Evolutionary conservation across 2,888 invertebrate genomes (phyloP), one percentile per base, ranked within the genome.

Genomic region (Tryphoninae sp.): DNA sequence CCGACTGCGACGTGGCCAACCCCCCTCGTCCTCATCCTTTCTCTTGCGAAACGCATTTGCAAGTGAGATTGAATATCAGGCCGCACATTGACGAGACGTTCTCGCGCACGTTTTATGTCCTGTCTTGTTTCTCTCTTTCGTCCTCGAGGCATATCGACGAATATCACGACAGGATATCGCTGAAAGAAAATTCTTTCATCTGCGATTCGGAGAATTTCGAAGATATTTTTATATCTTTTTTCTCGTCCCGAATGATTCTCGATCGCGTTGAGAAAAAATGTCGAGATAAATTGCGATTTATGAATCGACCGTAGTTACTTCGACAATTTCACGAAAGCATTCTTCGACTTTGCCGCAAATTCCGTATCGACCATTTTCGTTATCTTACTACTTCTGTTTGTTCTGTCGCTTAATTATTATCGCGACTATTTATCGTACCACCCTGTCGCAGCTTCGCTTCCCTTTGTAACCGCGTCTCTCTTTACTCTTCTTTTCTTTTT

Each of bases 51-150:
- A 80, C 83, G 81, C 85, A 89, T 90, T 90, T 89, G 88, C 89
- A 89, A 89, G 88, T 87, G 87, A 89, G 87, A 89, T 90, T 87
- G 85, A 87, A 87, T 85, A 76, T 69, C 80, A 85, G 80, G 79
- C 71, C 62, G 40, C 51, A 72, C 84, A 86, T 87, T 87, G 89
- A 88, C 88, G 88, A 87, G 86, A 85, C 83, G 86, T 87, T 87
- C 85, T 82, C 87, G 85, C 85, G 86, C 87, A 85, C 22, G 33
- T 62, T 62, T 33, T 61, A 26, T 79, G 71, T 62, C 55, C 77
- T 79, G 71, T 62, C 59, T 78, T 69, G 45, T 67, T 16, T 69
- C 42, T 78, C 64, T 65, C 49, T 75, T 59, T 67, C 75, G 49
- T 67, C 53, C 40, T 67, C 40, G 11, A 45, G 45, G 13, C 13